A percentile compares a stretch with the other conserved stretches of the same genome.
These are phyloP conservation scores for Ochropleura plecta DNA, from an alignment of 2,888 invertebrate species.

Conservation along the genomic window DNA sequence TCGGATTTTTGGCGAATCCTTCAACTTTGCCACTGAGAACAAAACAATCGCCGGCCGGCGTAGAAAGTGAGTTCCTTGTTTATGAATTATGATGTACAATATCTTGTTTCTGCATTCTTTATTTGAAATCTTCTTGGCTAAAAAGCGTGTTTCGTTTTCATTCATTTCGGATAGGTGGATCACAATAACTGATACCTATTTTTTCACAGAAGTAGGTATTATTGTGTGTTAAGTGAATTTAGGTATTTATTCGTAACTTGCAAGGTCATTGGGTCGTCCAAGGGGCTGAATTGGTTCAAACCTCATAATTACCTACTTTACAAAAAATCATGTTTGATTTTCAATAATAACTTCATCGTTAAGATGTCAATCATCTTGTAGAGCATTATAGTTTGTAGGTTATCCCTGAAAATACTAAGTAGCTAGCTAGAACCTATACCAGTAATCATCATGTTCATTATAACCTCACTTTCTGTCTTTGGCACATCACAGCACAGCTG, in stretches of 20 bases:
- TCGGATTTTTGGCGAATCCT: constrained; percentile 90
- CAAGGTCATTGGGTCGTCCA: not conserved
- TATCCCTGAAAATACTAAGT: not conserved
- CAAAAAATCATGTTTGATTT: not conserved
- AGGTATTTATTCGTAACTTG: not conserved
- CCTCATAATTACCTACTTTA: not conserved
- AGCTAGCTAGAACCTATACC: not conserved
- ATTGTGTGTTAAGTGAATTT: too few relatives aligned
- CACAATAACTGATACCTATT: not conserved
- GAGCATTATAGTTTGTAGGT: not conserved
- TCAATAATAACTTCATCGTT: not conserved
- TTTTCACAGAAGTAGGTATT: too few relatives aligned
- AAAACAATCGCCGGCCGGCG: constrained; percentile 76
- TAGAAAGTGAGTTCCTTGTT: constrained; percentile 82
- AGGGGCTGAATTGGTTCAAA: not conserved
- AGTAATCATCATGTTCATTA: not conserved
- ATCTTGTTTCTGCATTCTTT: constrained; percentile 18
- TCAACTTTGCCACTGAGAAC: constrained; percentile 81
- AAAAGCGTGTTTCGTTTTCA: not conserved
- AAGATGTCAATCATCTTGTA: not conserved
- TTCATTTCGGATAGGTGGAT: not conserved
- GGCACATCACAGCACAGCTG: not conserved
- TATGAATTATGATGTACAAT: constrained; percentile 35
- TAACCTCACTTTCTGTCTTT: not conserved
- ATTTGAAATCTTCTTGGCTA: not conserved